A percentile compares a stretch with the other conserved stretches of the same genome.
These are phyloP conservation scores for Columba janthina DNA, from an alignment of 2,113 vertebrate species.

Conservation along the genomic window DNA sequence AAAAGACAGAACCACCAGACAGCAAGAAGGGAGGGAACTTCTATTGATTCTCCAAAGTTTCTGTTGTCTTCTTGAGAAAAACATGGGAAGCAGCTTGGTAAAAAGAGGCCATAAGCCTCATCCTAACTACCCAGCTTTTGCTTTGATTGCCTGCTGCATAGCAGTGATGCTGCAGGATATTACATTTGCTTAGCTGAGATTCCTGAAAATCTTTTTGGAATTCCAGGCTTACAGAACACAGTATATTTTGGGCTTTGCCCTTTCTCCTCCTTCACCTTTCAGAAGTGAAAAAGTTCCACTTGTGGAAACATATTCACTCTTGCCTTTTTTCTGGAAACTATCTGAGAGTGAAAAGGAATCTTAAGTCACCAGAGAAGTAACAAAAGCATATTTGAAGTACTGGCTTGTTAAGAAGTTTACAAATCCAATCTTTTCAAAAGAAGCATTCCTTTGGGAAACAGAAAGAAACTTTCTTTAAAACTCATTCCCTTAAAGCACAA, in stretches of 20 bases:
- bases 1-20: neutral
- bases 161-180: neutral
- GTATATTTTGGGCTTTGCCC: neutral
- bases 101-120: neutral
- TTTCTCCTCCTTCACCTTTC: neutral
- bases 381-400: constrained; percentile 7
- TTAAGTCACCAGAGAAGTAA: constrained; percentile 34
- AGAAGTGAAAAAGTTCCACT: neutral
- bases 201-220: neutral
- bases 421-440: constrained; percentile 47
- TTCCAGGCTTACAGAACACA: neutral
- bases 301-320: constrained; percentile 18
- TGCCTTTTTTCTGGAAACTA: constrained; percentile 21
- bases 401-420: neutral
- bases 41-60: neutral
- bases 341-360: constrained; percentile 28
- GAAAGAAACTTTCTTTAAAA: constrained; percentile 23
- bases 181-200: neutral
- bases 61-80: constrained; percentile 4
- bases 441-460: constrained; percentile 37
- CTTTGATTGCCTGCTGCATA: neutral
- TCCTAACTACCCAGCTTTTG: neutral
- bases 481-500: neutral
- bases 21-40: neutral
- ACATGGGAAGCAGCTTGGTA: neutral